A percentile compares a stretch with the other conserved stretches of the same genome.
Conservation (phyloP, 1,140 invertebrate genomes). For the Papilio machaon region DNA sequence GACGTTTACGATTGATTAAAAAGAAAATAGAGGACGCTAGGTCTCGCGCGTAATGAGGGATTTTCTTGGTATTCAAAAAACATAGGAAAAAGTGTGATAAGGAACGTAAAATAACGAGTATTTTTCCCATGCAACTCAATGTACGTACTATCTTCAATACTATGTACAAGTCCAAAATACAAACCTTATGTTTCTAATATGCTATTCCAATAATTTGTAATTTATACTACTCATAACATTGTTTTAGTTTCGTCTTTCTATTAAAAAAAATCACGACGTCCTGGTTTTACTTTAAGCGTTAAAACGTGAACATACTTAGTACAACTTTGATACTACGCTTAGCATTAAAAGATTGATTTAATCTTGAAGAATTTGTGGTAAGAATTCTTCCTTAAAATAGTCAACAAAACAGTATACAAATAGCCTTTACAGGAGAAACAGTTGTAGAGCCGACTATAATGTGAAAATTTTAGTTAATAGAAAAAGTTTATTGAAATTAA, state of each 20-base stretch:
- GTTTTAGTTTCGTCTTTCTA: too few species aligned
- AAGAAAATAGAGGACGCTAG: constrained; percentile 52
- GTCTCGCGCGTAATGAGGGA: constrained; percentile 45
- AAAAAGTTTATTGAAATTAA: too few species aligned
- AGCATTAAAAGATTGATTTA: not conserved
- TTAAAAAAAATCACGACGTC: not conserved
- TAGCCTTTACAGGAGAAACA: not conserved
- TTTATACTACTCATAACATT: too few species aligned
- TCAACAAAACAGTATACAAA: not conserved
- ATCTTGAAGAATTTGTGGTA: not conserved
- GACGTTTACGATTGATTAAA: constrained; percentile 68
- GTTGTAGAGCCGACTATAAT: not conserved
- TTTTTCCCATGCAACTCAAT: not conserved
- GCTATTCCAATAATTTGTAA: too few species aligned
- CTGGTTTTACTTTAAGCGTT: not conserved
- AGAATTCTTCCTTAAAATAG: not conserved
- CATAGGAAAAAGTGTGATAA: not conserved
- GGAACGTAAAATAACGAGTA: not conserved
- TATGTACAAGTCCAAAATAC: not conserved
- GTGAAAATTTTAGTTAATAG: too few species aligned
- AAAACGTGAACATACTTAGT: not conserved
- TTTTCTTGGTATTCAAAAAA: constrained; percentile 35
- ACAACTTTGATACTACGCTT: not conserved
- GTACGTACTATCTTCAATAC: not conserved
- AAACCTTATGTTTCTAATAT: too few species aligned